Conservation (phyloP, 2,113 vertebrate genomes). For the Protobothrops flavoviridis region DNA sequence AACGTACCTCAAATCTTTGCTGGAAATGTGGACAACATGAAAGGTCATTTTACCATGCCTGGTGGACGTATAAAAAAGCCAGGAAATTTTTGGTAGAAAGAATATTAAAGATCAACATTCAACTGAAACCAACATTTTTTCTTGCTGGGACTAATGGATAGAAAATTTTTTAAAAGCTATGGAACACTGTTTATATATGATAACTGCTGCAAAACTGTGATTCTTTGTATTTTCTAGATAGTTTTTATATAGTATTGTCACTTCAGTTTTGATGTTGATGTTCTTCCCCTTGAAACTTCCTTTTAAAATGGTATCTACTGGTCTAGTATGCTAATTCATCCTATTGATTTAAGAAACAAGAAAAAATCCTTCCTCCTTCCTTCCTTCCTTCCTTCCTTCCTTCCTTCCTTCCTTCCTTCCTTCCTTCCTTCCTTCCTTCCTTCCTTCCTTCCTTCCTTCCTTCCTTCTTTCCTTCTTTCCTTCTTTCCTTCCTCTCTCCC, state of each 20-base stretch:
- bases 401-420: conserved; percentile 12
- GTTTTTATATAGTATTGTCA: neutral
- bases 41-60: neutral
- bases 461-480: neutral
- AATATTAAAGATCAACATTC: neutral
- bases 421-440: neutral
- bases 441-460: conserved; percentile 10
- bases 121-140: neutral
- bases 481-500: too few relatives aligned
- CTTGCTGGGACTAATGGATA: neutral
- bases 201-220: neutral
- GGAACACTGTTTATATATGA: neutral
- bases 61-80: neutral
- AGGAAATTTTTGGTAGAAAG: neutral
- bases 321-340: neutral
- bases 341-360: neutral
- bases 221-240: conserved; percentile 5
- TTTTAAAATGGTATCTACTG: neutral
- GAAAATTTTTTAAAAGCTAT: neutral
- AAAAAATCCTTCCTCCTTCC: conserved; percentile 12
- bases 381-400: neutral
- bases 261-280: neutral
- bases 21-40: neutral
- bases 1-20: neutral
- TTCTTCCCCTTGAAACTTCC: conserved; percentile 7